Percentiles rank a stretch among this genome's conserved stretches.
These are phyloP conservation scores for Melolontha melolontha DNA, from an alignment of 2,888 invertebrate species.

Conservation along the genomic window DNA sequence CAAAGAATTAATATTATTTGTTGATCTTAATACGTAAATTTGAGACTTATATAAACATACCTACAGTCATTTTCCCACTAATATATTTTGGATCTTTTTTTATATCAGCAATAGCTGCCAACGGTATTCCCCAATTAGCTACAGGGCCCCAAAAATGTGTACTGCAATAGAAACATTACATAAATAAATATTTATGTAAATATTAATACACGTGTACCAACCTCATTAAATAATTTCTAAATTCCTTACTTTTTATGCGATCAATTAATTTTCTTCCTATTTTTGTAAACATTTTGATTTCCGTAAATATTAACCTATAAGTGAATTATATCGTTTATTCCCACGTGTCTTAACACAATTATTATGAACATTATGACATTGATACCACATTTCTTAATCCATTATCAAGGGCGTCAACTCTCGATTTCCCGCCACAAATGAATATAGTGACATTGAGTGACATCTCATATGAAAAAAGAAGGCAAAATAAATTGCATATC, in stretches of 20 bases:
- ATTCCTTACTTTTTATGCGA: constrained; percentile 83
- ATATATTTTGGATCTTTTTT: constrained; percentile 91
- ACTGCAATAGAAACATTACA: constrained; percentile 66
- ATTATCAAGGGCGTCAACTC: too few species aligned
- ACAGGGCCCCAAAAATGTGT: constrained; percentile 99
- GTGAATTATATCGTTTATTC: background rate
- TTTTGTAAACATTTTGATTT: constrained; percentile 29
- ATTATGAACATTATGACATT: constrained; percentile 14
- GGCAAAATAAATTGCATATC: too few species aligned
- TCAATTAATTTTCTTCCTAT: constrained; percentile 68
- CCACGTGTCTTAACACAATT: background rate
- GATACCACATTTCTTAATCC: background rate
- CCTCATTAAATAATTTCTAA: constrained; percentile 89
- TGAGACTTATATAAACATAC: constrained; percentile 68
- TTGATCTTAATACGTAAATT: constrained; percentile 10
- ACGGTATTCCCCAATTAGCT: constrained; percentile 98
- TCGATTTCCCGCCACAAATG: too few species aligned
- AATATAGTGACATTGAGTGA: too few species aligned
- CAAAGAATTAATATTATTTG: constrained; percentile 26
- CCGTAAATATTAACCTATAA: constrained; percentile 2
- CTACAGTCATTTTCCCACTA: constrained; percentile 97
- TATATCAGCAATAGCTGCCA: constrained; percentile 95
- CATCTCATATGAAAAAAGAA: too few species aligned
- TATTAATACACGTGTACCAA: constrained; percentile 62
- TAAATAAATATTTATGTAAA: background rate